Evolutionary conservation across 2,888 invertebrate genomes (phyloP), one percentile per base, ranked within the genome.

Genomic region (Eupsilia transversa): DNA sequence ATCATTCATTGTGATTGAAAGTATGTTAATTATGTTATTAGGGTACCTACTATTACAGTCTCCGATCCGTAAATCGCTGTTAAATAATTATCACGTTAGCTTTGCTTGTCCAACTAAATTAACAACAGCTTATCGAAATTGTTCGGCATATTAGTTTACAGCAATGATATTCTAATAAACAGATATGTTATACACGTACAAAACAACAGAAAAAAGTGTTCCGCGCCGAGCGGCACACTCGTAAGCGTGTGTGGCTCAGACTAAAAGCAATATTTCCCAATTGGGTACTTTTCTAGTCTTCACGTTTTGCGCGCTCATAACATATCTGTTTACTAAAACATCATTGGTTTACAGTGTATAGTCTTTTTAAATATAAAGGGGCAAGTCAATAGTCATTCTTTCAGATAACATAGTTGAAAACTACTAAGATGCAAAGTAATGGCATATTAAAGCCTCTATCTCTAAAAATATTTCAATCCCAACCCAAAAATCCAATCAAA

Each of bases 401-500:
- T 33, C 12, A 33, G n/a, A 12, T 33, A 69, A 2, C 33, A 35
- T 1, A n/a, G 9, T n/a, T 27, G 3, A 46, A 46, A 66, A 65
- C 33, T 14, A 46, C 43, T 35, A 20, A 20, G 7, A 23, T 33
- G 7, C 1, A 65, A 20, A 27, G 27, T 5, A 69, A 69, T 67
- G 3, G 27, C 6, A 27, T 20, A 35, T 17, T 67, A 46, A 14
- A 68, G 38, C 17, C 35, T 5, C 3, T 38, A 70, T 49, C 23
- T 23, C 17, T 27, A 10, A 17, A 23, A 23, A 27, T 69, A 69
- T 68, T 68, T 27, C 35, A 68, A 27, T 54, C 20, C 30, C 38
- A 30, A 23, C 3, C 5, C 9, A 14, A n/a, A 41, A 77, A 80
- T 80, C 49, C 65, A 78, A 74, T 74, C 35, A 66, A 60, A 80